These are phyloP conservation scores for Microctenopoma steveboyesi DNA, from an alignment of 2,797 vertebrate genomes.

Conservation along the genomic window DNA sequence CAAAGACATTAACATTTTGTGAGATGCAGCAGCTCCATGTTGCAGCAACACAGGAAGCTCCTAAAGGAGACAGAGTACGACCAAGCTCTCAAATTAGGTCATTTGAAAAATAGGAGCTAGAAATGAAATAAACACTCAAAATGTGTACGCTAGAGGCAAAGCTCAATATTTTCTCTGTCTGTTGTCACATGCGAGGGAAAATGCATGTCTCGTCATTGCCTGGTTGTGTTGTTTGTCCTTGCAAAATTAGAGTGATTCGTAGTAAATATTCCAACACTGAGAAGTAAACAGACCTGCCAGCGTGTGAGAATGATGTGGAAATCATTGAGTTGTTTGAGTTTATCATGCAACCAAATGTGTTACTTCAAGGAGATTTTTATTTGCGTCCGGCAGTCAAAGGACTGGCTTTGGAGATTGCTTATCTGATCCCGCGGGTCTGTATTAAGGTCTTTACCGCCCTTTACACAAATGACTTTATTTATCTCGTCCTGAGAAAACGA, in stretches of 20 bases:
- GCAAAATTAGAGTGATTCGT: constrained; percentile 37
- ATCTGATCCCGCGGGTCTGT: no score
- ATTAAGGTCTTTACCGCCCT: no score
- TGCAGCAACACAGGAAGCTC: constrained; percentile 35
- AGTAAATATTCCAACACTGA: background rate
- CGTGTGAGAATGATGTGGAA: background rate
- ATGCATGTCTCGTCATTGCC: constrained; percentile 9
- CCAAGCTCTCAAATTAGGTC: constrained; percentile 43
- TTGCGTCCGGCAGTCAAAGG: no score
- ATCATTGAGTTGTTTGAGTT: background rate
- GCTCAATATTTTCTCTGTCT: constrained; percentile 29
- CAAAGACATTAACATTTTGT: constrained; percentile 33
- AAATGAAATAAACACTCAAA: constrained; percentile 44
- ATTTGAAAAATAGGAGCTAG: constrained; percentile 44
- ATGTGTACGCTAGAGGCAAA: constrained; percentile 19
- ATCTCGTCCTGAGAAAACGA: no score
- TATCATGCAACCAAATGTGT: background rate
- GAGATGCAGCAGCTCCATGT: constrained; percentile 24
- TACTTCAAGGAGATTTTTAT: background rate
- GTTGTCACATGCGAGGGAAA: constrained; percentile 1
- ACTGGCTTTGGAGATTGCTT: no score
- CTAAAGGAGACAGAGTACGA: constrained; percentile 40
- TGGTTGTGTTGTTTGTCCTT: constrained; percentile 12
- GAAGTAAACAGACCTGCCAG: constrained; percentile 2
- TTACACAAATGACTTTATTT: no score